Evolutionary conservation across 2,113 vertebrate species (phyloP), one percentile per base, ranked within the genome.

Genomic region (Rhipidura dahli): DNA sequence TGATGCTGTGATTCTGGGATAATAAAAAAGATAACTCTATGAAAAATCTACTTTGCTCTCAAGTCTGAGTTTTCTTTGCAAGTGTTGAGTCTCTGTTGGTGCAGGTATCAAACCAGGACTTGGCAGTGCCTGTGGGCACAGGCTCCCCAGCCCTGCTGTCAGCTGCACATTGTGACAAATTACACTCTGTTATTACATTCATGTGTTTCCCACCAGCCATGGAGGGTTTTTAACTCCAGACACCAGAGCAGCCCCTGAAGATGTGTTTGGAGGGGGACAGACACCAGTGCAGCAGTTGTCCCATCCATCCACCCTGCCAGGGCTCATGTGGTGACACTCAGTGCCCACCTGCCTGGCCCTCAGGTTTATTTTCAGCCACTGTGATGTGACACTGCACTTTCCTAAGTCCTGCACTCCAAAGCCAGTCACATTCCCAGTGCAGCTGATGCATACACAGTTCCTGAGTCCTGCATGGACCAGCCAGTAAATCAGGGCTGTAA

Each of bases 401-500:
- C 60, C 85, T 33, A 23, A 77, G 18, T 6, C 68, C 70, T 31
- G 47, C 69, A 1, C 10, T 24, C 47, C 2, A 2, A 7, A n/a
- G 4, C 31, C 81, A 64, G 72, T 9, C 73, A 10, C 69, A 66
- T 9, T 16, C 89, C 42, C 72, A 8, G 4, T 16, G 91, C 88
- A 80, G 88, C 66, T 2, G 0, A 13, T 14, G 57, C 88, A 93
- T 61, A 0, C 45, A 35, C 20, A 2, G 27, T 4, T 49, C 90
- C 90, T 69, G 8, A 22, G 40, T 35, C 88, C 86, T 44, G 88
- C 94, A 93, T 0, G 5, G 80, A 44, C 76, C 15, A 30, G 80
- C 80, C 86, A 65, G 57, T 68, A 89, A 94, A 92, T 94, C 88
- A 89, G 88, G 69, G 53, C 78, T 82, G 80, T 96, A 92, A 95